Evolutionary conservation across 2,113 vertebrate genomes (phyloP).

Genomic region (Brienomyrus longianalis): DNA sequence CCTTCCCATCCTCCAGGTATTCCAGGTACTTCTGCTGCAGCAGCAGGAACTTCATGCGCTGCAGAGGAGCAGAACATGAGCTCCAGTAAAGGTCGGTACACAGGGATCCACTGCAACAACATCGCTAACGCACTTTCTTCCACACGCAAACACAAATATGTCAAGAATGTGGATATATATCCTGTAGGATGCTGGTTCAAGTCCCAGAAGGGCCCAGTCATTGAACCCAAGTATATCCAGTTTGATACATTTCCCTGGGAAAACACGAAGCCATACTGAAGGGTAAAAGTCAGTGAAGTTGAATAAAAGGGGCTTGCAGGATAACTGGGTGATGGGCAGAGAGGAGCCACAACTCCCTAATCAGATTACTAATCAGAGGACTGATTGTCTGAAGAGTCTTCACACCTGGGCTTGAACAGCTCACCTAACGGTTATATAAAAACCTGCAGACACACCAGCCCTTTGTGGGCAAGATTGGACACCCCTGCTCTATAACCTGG

Average conservation of each 20-base stretch:
- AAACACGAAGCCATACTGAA: neutral
- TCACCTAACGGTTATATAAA: neutral
- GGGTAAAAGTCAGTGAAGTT: neutral
- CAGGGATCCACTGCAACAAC: neutral
- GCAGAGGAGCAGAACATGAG: slow-evolving; percentile 42
- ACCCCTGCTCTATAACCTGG: too few species aligned
- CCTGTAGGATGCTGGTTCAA: neutral
- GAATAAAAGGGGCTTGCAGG: neutral
- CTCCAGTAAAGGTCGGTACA: neutral
- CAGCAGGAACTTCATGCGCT: slow-evolving; percentile 99
- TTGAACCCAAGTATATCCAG: neutral
- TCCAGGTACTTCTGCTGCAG: slow-evolving; percentile 99
- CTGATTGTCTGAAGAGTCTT: too few species aligned
- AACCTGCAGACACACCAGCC: too few species aligned
- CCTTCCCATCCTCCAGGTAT: slow-evolving; percentile 97
- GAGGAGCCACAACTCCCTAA: neutral
- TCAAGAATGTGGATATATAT: neutral
- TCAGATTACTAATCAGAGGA: too few species aligned
- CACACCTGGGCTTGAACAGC: too few species aligned
- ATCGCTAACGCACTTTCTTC: neutral
- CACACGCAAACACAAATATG: neutral
- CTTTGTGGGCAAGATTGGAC: too few species aligned
- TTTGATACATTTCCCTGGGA: neutral
- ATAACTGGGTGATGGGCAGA: neutral
- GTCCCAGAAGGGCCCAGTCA: neutral